These are phyloP conservation scores for Urocyon cinereoargenteus DNA, from an alignment of 2,797 vertebrate species.

Conservation along the genomic window DNA sequence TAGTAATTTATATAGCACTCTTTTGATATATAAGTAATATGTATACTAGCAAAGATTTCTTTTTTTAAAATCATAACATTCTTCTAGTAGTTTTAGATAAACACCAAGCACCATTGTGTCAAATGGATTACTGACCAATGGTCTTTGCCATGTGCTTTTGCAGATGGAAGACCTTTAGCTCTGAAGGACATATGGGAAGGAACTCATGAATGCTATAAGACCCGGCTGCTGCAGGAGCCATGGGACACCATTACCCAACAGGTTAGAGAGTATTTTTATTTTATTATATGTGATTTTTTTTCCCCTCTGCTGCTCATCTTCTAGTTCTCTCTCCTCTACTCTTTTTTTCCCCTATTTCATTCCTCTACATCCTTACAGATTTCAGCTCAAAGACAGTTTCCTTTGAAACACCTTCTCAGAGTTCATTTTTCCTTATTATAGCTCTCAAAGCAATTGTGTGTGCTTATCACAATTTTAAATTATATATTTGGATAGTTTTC, in stretches of 20 bases:
- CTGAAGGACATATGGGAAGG: constrained; percentile 94
- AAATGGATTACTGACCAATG: neutral
- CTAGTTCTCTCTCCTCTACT: neutral
- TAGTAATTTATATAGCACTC: neutral
- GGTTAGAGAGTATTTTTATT: constrained; percentile 86
- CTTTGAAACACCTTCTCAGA: neutral
- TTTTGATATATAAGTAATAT: neutral
- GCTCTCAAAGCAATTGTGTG: neutral
- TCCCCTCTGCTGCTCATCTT: neutral
- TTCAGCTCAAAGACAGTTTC: neutral
- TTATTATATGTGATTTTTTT: neutral
- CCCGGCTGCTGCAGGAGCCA: constrained; percentile 89
- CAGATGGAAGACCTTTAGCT: constrained; percentile 93
- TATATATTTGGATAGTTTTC: neutral
- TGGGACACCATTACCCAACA: constrained; percentile 95
- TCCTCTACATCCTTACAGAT: neutral
- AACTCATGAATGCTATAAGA: constrained; percentile 91
- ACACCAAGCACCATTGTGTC: neutral
- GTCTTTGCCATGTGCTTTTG: constrained; percentile 61
- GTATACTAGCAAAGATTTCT: constrained; percentile 17
- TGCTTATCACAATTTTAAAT: constrained; percentile 7
- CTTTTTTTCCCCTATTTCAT: neutral
- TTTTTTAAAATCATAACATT: neutral
- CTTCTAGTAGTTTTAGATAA: constrained; percentile 37
- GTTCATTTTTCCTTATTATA: neutral